Evolutionary conservation across 2,113 vertebrate species (phyloP), one percentile per base, ranked within the genome.

Genomic region (Macquaria australasica): DNA sequence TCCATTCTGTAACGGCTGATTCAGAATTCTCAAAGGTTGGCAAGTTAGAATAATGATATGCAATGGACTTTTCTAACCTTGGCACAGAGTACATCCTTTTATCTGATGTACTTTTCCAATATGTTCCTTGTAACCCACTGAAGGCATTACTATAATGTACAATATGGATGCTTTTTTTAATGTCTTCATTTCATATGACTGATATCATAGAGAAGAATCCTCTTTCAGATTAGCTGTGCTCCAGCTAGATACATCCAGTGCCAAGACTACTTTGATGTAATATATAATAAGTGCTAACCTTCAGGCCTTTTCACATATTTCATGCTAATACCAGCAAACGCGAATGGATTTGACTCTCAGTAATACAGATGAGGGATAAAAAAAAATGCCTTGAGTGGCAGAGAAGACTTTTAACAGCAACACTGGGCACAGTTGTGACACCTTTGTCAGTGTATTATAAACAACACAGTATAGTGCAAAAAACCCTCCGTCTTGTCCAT

Each of bases 281-380:
- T 83, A 43, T 55, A 50, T 63, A 45, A 73, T 81, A 69, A 28
- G 45, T 82, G 51, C 21, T 50, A 78, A 70, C 21, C 69, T 84
- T 63, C 6, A 73, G 79, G 71, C 51, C 15, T 83, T 71, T 68
- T 68, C 34, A 60, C 20, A 77, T 51, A 74, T 58, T 80, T 74
- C 58, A 85, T 28, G 43, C 59, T 51, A 41, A 59, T 71, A 66
- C 34, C 66, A 85, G 43, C 43, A 59, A 69, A 56, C 0, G 7
- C 3, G 69, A 74, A 82, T 76, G 50, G 70, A 73, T 73, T 71
- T 75, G 79, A 66, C 69, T 69, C 58, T 75, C 25, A 37, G 43
- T 48, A 14, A 69, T 56, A 74, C 8, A 50, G 56, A 73, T 63
- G 53, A 50, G 51, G 39, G 20, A 64, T 18, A 43, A 58, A 56